Conservation (phyloP, 2,888 invertebrate genomes). For the Ormyrus labotus region DNA sequence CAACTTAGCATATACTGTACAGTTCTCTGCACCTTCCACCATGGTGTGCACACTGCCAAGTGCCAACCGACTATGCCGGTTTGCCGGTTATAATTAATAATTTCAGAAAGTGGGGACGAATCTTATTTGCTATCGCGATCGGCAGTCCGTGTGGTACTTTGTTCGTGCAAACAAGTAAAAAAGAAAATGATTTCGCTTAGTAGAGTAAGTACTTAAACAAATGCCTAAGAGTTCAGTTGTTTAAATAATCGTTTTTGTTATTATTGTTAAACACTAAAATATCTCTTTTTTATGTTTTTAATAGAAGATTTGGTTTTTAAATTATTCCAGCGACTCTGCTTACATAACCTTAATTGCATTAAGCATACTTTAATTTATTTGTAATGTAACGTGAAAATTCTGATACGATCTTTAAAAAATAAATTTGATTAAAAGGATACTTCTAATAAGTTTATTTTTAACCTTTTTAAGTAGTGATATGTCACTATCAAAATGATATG, state of each 20-base stretch:
- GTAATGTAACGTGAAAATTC: neutral
- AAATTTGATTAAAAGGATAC: neutral
- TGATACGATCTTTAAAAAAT: neutral
- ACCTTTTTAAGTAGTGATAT: neutral
- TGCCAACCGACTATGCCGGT: too few relatives aligned
- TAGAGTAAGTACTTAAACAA: constrained; percentile 20
- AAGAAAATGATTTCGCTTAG: constrained; percentile 28
- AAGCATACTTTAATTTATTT: too few relatives aligned
- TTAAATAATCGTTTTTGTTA: neutral
- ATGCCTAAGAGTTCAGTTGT: neutral
- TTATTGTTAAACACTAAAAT: neutral
- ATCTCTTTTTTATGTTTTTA: neutral
- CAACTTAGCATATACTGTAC: too few relatives aligned
- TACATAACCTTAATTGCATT: too few relatives aligned
- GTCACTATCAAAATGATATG: too few relatives aligned
- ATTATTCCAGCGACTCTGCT: neutral
- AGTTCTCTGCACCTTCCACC: too few relatives aligned
- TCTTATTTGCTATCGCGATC: too few relatives aligned
- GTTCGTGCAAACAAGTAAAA: neutral
- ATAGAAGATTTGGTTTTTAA: neutral
- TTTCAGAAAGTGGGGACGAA: too few relatives aligned
- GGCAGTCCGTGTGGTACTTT: neutral
- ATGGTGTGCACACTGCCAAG: too few relatives aligned
- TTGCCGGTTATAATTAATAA: too few relatives aligned
- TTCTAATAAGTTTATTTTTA: neutral